Evolutionary conservation across 2,113 vertebrate species (phyloP), one percentile per base, ranked within the genome.

Genomic region (Sinocyclocheilus rhinocerous): DNA sequence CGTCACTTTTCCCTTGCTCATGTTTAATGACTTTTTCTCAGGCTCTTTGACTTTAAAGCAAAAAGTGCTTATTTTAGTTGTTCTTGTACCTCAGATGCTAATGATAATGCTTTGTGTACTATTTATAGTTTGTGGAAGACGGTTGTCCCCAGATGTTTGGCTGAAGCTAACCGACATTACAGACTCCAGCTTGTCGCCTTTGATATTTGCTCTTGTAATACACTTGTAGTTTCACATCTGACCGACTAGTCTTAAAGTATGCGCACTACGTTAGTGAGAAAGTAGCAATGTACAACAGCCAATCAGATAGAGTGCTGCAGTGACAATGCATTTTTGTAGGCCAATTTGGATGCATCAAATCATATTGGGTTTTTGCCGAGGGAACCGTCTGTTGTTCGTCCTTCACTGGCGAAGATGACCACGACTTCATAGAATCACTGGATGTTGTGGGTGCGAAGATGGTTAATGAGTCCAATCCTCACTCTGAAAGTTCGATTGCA

Each of bases 1-100:
- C 6, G 79, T 67, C 79, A 65, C 79, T 81, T 65, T 81, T 22
- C 12, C 29, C 36, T 81, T 42, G 7, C 39, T 81, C 33, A 10
- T 1, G 36, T 65, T 36, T 63, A 61, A 9, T 65, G n/a, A 29
- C 63, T 11, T 18, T 18, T 61, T 65, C 55, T 45, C 22, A n/a
- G 16, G 78, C 57, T 65, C 36, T 81, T 42, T 45, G 78, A 18
- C 33, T 80, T 12, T 18, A 78, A 50, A 55, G 29, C 10, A 42
- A 7, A 16, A 61, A 61, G 52, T 39, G 55, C 33, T 61, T 79
- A n/a, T 15, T 16, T n/a, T 10, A 1, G 26, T 36, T 29, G 16
- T 24, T 78, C 20, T 4, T 22, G 18, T 22, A 63, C 33, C 22
- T n/a, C 79, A 48, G 79, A 65, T 45, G 79, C 61, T 65, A 4